These are phyloP conservation scores for Huso huso DNA, from an alignment of 2,797 vertebrate genomes.

Conservation along the genomic window DNA sequence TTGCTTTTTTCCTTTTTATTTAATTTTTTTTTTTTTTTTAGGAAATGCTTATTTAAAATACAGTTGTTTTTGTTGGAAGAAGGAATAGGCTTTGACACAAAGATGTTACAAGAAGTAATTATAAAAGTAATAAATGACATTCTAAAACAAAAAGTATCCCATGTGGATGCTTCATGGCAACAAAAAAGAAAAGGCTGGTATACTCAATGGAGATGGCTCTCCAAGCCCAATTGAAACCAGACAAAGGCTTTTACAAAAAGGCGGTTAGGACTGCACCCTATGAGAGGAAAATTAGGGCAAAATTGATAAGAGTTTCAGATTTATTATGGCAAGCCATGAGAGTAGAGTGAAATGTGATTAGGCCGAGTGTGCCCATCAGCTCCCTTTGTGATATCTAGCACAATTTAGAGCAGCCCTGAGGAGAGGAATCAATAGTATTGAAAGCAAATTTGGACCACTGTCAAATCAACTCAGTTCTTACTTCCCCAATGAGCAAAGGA, in stretches of 20 bases:
- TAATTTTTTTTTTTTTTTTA: not conserved
- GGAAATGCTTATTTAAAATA: not conserved
- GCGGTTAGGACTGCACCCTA: slow-evolving; percentile 27
- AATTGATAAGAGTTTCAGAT: slow-evolving; percentile 52
- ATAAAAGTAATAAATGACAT: not conserved
- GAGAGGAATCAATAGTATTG: slow-evolving; percentile 60
- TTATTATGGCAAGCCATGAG: slow-evolving; percentile 47
- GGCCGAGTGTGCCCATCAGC: slow-evolving; percentile 40
- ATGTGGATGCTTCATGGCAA: not conserved
- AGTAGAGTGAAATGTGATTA: slow-evolving; percentile 56
- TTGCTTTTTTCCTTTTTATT: not conserved
- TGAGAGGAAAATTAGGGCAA: slow-evolving; percentile 39
- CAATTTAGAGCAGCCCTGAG: slow-evolving; percentile 42
- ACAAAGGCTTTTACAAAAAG: slow-evolving; percentile 29
- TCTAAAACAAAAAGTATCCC: not conserved
- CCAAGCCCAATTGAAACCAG: slow-evolving; percentile 21
- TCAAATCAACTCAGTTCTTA: slow-evolving; percentile 63
- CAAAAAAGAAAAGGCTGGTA: slow-evolving; percentile 12
- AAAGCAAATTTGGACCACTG: slow-evolving; percentile 65
- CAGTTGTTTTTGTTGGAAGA: not conserved
- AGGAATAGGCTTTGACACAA: not conserved
- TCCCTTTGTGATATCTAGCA: slow-evolving; percentile 41
- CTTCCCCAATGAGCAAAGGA: slow-evolving; percentile 51
- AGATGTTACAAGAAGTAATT: not conserved
- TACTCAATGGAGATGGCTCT: slow-evolving; percentile 12